Base-by-base conservation (phyloP, 2,888 invertebrate species). In the Epistrophe grossulariae region DNA sequence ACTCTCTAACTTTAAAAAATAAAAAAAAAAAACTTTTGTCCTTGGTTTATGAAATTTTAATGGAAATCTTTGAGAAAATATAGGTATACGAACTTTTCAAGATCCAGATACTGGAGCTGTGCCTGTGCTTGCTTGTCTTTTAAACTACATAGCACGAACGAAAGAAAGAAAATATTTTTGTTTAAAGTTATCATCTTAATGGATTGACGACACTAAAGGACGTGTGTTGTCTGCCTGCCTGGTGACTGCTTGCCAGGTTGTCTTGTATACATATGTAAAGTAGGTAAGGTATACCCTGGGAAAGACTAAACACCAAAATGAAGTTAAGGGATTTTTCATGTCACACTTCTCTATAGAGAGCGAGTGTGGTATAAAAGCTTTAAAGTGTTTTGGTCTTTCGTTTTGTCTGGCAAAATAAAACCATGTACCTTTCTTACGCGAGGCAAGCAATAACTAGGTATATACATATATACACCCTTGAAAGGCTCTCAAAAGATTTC, bases 41-140 rank as follows among this genome's bases (percentile, higher is more conserved):
- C 62, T 64, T 68, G 45, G 73, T 48, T 84, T 79, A 73, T 83
- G 64, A 79, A 84, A 79, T 62, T 84, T 74, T 70, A 79, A 84
- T 79, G 50, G 62, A 68, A 45, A 45, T 70, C 70, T 68, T 73
- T 15, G n/a, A 62, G 24, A 76, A 62, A 31, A 55, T 72, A 66
- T 72, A 66, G 24, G 60, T 72, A 66, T 24, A 59, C 17, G n/a
- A 59, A 59, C 40, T 28, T 28, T 43, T 19, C 10, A 40, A 19
- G 48, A 52, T 4, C 19, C 50, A 48, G n/a, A n/a, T n/a, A 45
- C 4, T 35, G 6, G 7, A 45, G 7, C 45, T 6, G n/a, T n/a
- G 40, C n/a, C 4, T 45, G 45, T 48, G 48, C n/a, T 45, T 17
- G 48, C 0, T 4, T 45, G 1, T 43, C 15, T 28, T 35, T 50